Conservation (phyloP, 2,888 invertebrate species). For the Seira musarum region DNA sequence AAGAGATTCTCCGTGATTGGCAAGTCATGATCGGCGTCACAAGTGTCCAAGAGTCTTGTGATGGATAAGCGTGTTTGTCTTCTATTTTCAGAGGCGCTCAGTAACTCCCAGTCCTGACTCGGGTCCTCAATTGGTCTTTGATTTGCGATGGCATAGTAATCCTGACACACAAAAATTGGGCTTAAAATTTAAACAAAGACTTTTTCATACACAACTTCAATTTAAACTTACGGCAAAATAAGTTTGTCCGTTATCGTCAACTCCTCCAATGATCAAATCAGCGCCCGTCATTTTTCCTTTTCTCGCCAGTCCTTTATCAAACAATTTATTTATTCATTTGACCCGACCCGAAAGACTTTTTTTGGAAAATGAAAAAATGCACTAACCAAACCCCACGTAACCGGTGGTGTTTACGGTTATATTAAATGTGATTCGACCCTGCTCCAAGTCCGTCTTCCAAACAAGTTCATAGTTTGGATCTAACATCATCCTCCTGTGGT, state of each 20-base stretch:
- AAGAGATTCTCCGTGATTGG: conserved; percentile 23
- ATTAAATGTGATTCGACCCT: background rate
- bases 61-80: background rate
- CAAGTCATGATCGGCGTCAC: conserved; percentile 17
- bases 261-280: conserved; percentile 12
- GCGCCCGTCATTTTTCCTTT: conserved; percentile 43
- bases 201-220: too few relatives aligned
- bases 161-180: too few relatives aligned
- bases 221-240: conserved; percentile 39
- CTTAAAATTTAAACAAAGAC: background rate
- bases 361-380: too few relatives aligned
- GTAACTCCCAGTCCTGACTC: conserved; percentile 8
- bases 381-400: conserved; percentile 29
- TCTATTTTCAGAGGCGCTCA: background rate
- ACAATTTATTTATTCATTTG: too few relatives aligned
- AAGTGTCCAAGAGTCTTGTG: conserved; percentile 21
- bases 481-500: background rate
- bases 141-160: conserved; percentile 9
- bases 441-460: too few relatives aligned
- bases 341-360: too few relatives aligned
- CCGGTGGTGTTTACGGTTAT: conserved; percentile 6
- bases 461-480: conserved; percentile 17
- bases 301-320: background rate
- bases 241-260: conserved; percentile 14
- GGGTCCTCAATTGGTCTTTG: background rate